A percentile compares a stretch with the other conserved stretches of the same genome.
phyloP scores from a whole-genome alignment of 1,140 invertebrate species.

The Paramacrobiotus metropolitanus region DNA sequence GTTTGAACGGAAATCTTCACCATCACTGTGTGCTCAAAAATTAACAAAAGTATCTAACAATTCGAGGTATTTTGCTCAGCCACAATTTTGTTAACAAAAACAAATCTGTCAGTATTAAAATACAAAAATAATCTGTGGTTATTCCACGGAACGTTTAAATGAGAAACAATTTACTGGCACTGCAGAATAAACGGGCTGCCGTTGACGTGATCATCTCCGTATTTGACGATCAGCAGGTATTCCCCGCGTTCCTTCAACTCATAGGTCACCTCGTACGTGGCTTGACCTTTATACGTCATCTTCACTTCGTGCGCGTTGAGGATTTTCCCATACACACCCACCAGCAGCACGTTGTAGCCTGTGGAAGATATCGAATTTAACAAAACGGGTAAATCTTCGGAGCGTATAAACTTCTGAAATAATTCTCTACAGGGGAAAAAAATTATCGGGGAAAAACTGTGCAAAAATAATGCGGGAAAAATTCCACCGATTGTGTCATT shows the following conservation, averaged over 20 bases:
- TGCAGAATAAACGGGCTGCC: slow-evolving; percentile 51
- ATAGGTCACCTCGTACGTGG: slow-evolving; percentile 18
- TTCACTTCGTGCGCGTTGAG: slow-evolving; percentile 82
- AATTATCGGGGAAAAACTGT: too few relatives aligned
- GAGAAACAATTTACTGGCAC: neutral
- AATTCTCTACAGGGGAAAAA: too few relatives aligned
- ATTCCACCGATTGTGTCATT: too few relatives aligned
- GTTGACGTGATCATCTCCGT: slow-evolving; percentile 90
- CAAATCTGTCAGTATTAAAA: too few relatives aligned
- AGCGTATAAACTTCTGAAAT: too few relatives aligned
- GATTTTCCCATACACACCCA: slow-evolving; percentile 80
- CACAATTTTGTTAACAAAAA: too few relatives aligned
- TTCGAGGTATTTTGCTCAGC: too few relatives aligned
- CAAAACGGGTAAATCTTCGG: too few relatives aligned
- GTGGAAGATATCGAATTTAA: slow-evolving; percentile 16
- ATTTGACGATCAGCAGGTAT: slow-evolving; percentile 80
- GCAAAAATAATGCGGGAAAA: too few relatives aligned
- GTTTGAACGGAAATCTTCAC: neutral
- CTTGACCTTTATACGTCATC: slow-evolving; percentile 62
- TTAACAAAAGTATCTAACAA: too few relatives aligned
- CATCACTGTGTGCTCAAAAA: neutral
- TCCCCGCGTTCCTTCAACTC: slow-evolving; percentile 66
- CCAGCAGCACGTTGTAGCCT: slow-evolving; percentile 84
- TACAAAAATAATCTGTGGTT: too few relatives aligned
- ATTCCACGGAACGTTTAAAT: too few relatives aligned